Evolutionary conservation across 2,113 vertebrate species (phyloP), one percentile per base, ranked within the genome.

Genomic region (Mormyrus lacerda): DNA sequence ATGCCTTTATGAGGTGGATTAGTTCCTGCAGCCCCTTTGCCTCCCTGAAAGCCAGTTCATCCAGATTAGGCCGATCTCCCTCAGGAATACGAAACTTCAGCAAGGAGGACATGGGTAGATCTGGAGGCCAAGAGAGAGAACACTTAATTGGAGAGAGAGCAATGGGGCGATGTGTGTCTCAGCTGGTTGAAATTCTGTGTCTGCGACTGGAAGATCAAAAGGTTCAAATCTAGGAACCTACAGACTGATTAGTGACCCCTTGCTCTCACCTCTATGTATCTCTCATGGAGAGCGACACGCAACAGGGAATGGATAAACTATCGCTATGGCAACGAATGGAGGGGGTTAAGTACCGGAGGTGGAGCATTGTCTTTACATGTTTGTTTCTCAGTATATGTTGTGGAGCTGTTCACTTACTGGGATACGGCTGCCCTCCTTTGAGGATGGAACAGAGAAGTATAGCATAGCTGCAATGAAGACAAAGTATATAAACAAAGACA

Each of bases 391-490:
- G 47, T 89, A 42, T 86, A 55, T 50, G 45, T 73, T 11, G 45
- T 19, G 27, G 27, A 87, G 48, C 11, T 1, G 1, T 10, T 55
- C 11, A 85, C 94, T 94, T 85, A 96, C 95, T 0, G 44, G 35
- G 0, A 90, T 96, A 96, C 0, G 95, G 95, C 35, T 94, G 87
- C 50, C 91, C 91, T 47, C 95, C 94, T 1, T 93, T 94, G 45
- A 94, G 88, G 0, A 96, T 91, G 65, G 95, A 95, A 94, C 95
- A 96, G 88, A 96, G 89, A 73, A 96, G 92, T 6, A 96, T 92
- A 0, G 93, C 94, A 47, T 93, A 95, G 85, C 95, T 96, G 90
- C 1, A 10, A 82, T 2, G 69, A 89, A 93, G 55, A 93, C 11
- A 91, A 6, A 10, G 45, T 8, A 21, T 51, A 19, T 55, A 21